Conservation (phyloP, 2,113 vertebrate genomes). For the Candoia aspera region DNA sequence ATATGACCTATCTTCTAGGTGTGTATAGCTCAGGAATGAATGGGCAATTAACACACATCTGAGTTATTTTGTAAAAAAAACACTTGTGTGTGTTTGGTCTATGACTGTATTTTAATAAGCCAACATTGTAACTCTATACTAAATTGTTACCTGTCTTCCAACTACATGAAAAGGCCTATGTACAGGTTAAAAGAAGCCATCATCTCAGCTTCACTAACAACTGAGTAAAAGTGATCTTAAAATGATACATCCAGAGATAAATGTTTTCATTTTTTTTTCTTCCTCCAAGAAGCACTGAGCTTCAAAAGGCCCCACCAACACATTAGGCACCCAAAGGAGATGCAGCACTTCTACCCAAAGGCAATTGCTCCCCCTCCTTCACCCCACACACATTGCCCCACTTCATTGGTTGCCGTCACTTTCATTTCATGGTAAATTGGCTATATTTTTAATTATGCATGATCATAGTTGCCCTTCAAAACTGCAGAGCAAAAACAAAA, state of each 20-base stretch:
- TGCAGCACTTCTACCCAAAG: conserved; percentile 31
- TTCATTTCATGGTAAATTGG: conserved; percentile 65
- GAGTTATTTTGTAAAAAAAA: no score
- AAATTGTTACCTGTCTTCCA: neutral
- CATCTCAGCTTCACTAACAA: neutral
- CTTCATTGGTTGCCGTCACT: conserved; percentile 58
- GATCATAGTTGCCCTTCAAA: conserved; percentile 46
- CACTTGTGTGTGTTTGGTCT: no score
- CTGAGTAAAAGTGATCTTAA: neutral
- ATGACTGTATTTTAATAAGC: no score
- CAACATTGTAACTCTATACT: no score
- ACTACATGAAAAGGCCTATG: neutral
- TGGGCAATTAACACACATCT: no score
- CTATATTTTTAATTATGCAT: conserved; percentile 66
- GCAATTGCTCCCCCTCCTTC: neutral
- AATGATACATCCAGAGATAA: neutral
- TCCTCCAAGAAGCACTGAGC: accelerated
- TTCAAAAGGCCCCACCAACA: conserved; percentile 25
- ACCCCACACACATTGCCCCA: conserved; percentile 21
- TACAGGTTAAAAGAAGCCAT: neutral
- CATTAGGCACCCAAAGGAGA: conserved; percentile 17
- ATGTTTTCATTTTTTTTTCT: neutral
- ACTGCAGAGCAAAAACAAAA: conserved; percentile 5
- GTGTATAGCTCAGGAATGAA: no score
- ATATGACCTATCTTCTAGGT: no score